A percentile compares a stretch with the other conserved stretches of the same genome.
phyloP scores from a whole-genome alignment of 2,113 vertebrate species.

The Hiodon alosoides region DNA sequence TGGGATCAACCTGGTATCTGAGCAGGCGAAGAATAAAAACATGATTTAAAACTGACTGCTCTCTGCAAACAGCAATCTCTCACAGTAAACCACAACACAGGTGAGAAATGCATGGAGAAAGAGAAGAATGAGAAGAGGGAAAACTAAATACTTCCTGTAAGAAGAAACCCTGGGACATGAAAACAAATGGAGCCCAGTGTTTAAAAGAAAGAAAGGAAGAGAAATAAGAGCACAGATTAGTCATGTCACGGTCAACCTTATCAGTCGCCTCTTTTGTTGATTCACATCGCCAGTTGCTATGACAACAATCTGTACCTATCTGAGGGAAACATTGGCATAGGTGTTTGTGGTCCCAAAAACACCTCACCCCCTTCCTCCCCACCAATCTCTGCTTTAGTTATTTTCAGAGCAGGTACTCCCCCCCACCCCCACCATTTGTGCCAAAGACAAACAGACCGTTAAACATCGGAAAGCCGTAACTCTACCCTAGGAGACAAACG shows the following conservation, averaged over 20 bases:
- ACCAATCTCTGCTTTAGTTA: constrained; percentile 8
- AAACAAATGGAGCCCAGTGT: constrained; percentile 25
- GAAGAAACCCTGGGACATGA: constrained; percentile 15
- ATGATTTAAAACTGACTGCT: constrained; percentile 60
- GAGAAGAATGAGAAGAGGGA: constrained; percentile 36
- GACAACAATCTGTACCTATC: constrained; percentile 54
- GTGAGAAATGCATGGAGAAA: constrained; percentile 52
- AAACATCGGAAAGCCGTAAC: constrained; percentile 8
- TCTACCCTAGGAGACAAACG: constrained; percentile 8
- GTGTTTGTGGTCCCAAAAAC: constrained; percentile 16
- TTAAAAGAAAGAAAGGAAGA: constrained; percentile 36
- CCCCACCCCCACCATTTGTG: constrained; percentile 19
- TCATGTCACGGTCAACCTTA: constrained; percentile 64
- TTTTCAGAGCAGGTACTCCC: constrained; percentile 13
- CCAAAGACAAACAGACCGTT: constrained; percentile 10
- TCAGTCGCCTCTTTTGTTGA: constrained; percentile 73
- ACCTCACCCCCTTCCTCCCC: not conserved
- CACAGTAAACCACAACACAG: constrained; percentile 41
- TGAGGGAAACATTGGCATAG: constrained; percentile 31
- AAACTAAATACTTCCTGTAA: constrained; percentile 14
- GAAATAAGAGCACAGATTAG: constrained; percentile 64
- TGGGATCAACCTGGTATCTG: constrained; percentile 68
- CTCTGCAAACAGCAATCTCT: constrained; percentile 58
- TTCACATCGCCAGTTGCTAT: constrained; percentile 52
- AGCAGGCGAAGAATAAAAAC: constrained; percentile 53